These are phyloP conservation scores for Eupeodes latifasciatus DNA, from an alignment of 2,888 invertebrate genomes.

Conservation along the genomic window DNA sequence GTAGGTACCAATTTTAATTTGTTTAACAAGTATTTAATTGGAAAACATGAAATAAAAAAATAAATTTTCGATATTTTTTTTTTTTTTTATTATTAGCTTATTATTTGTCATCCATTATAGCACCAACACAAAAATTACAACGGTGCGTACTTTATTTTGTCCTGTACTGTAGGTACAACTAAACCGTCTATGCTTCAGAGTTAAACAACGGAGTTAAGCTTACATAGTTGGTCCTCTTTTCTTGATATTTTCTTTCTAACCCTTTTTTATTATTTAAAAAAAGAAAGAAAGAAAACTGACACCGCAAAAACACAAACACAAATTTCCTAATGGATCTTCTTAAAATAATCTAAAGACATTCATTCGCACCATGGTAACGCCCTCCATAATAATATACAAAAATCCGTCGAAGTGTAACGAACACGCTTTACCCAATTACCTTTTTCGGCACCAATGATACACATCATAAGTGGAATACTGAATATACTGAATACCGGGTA, in stretches of 20 bases:
- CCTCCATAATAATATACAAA: neutral
- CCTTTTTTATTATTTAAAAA: neutral
- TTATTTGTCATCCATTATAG: too few relatives aligned
- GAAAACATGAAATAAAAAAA: too few relatives aligned
- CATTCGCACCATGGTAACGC: conserved; percentile 11
- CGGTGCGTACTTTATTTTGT: too few relatives aligned
- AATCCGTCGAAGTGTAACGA: conserved; percentile 42
- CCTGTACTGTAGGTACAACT: too few relatives aligned
- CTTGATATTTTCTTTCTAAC: neutral
- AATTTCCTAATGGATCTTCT: conserved; percentile 25
- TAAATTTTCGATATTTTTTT: too few relatives aligned
- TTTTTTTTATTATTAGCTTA: too few relatives aligned
- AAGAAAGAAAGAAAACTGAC: conserved; percentile 6
- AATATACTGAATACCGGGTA: neutral
- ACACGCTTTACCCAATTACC: conserved; percentile 47
- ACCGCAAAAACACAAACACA: neutral
- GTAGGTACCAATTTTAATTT: too few relatives aligned
- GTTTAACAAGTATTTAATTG: too few relatives aligned
- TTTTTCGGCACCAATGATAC: neutral
- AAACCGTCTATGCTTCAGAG: too few relatives aligned
- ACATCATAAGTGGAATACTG: neutral
- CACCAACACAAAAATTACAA: too few relatives aligned
- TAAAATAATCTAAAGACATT: neutral
- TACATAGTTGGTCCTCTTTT: neutral
- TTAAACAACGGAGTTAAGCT: too few relatives aligned